Conservation (phyloP, 2,113 vertebrate genomes). For the Macaca mulatta region DNA sequence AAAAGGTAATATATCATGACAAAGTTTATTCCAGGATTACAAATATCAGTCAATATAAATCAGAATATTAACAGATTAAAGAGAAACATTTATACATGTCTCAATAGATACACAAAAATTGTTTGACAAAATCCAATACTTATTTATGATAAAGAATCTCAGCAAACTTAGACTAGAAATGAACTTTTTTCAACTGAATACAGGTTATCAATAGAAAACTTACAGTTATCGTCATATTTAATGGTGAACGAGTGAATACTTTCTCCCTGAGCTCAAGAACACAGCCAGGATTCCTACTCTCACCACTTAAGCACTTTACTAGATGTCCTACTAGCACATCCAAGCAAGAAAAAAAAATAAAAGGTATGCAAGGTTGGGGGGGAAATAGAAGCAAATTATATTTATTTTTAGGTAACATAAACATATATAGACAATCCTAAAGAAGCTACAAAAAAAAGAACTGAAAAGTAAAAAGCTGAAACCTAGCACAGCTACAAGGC, state of each 20-base stretch:
- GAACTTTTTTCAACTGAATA: background rate
- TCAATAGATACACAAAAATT: background rate
- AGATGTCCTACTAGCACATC: background rate
- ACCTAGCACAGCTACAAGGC: background rate
- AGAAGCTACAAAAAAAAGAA: background rate
- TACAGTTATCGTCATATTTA: background rate
- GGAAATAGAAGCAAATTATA: background rate
- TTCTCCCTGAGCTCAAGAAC: background rate
- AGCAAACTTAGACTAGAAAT: background rate
- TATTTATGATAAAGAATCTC: background rate
- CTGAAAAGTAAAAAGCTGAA: background rate
- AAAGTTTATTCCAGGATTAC: background rate
- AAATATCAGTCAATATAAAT: background rate
- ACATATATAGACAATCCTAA: background rate
- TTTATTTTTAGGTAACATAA: background rate
- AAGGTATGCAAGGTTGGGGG: background rate
- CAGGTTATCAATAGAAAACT: background rate
- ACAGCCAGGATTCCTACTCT: background rate
- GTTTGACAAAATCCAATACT: background rate
- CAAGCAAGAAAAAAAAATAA: background rate
- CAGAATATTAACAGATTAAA: background rate
- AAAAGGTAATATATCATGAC: background rate
- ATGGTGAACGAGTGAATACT: background rate
- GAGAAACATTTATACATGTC: background rate
- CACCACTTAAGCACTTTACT: background rate